Conservation (phyloP, 1,140 invertebrate genomes). For the Muscidifurax raptorellus region DNA sequence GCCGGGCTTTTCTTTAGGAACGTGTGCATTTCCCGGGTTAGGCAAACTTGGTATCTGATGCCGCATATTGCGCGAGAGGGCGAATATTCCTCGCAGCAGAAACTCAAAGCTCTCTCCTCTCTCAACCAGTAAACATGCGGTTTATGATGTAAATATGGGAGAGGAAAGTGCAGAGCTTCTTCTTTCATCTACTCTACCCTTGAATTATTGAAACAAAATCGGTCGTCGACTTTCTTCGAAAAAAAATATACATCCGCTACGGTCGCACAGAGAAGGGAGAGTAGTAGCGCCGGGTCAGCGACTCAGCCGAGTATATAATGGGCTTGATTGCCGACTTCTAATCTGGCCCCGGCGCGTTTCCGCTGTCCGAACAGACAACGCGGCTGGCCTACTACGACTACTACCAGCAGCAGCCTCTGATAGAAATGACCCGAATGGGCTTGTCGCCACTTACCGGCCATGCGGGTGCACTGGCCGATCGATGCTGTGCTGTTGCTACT, state of each 20-base stretch:
- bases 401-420: neutral
- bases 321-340: slow-evolving; percentile 74
- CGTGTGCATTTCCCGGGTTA: neutral
- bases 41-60: neutral
- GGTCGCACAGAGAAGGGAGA: neutral
- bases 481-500: slow-evolving; percentile 8
- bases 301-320: slow-evolving; percentile 74
- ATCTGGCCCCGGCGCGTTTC: slow-evolving; percentile 68
- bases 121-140: neutral
- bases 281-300: slow-evolving; percentile 52
- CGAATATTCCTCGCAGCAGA: neutral
- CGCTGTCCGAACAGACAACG: slow-evolving; percentile 55
- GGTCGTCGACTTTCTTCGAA: neutral
- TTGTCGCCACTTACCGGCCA: slow-evolving; percentile 30
- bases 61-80: neutral
- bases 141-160: neutral
- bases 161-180: neutral
- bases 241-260: neutral
- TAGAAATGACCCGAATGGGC: slow-evolving; percentile 34
- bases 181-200: neutral
- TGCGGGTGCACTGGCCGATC: neutral
- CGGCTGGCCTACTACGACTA: neutral
- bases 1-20: neutral
- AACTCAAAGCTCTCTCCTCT: neutral
- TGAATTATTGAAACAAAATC: neutral